phyloP scores from a whole-genome alignment of 1,140 invertebrate species.

The Scylla paramamosain region DNA sequence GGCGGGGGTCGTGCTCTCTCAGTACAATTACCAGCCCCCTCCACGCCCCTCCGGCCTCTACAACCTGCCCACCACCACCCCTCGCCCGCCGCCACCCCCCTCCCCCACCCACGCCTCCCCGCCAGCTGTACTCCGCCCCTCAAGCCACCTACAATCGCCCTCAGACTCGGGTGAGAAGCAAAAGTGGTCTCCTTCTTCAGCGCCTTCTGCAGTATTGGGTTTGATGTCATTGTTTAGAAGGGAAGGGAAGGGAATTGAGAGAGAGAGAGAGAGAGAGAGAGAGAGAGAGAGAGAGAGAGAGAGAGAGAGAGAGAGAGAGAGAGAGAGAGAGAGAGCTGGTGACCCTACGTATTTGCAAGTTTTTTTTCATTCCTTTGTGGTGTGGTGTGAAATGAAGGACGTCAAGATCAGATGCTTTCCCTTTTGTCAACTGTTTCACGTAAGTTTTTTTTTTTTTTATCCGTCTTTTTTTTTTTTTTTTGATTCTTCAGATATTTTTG shows the following conservation, averaged over 20 bases:
- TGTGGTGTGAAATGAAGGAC: no score
- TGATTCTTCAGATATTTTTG: no score
- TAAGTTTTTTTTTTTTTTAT: no score
- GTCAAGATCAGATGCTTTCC: no score
- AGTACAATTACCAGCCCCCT: conserved; percentile 36
- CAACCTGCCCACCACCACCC: not conserved
- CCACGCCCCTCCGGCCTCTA: not conserved
- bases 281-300: no score
- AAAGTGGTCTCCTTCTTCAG: not conserved
- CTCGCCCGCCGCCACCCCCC: not conserved
- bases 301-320: no score
- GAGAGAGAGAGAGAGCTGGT: not conserved
- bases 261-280: no score
- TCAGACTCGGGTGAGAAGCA: not conserved
- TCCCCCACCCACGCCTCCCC: not conserved
- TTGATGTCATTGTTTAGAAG: not conserved
- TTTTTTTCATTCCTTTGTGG: no score
- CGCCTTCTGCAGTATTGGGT: conserved; percentile 4
- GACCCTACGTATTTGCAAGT: no score
- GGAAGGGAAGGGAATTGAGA: no score
- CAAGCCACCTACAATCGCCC: conserved; percentile 28
- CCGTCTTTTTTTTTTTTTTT: no score
- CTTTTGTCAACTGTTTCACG: no score
- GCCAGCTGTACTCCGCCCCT: not conserved
- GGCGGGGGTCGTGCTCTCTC: not conserved